These are phyloP conservation scores for Sarcoramphus papa DNA, from an alignment of 2,797 vertebrate genomes.

Conservation along the genomic window DNA sequence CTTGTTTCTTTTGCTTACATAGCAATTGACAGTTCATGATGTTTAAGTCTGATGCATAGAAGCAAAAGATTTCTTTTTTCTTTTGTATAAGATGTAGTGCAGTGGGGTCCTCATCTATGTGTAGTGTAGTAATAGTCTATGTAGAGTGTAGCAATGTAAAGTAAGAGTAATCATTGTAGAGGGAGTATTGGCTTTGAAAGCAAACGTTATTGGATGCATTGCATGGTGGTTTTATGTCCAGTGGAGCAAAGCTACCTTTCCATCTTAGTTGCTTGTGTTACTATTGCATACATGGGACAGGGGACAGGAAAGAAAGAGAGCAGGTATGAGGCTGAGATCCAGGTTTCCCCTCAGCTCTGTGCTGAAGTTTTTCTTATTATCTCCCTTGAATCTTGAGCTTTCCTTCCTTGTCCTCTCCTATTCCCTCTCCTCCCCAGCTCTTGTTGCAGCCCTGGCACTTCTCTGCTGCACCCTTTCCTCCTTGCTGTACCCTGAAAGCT, in stretches of 20 bases:
- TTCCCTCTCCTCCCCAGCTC: not conserved
- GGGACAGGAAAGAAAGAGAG: not conserved
- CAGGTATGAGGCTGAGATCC: not conserved
- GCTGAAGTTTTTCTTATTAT: not conserved
- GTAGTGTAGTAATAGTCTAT: not conserved
- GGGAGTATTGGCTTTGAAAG: not conserved
- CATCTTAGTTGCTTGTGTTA: not conserved
- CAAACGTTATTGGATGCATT: not conserved
- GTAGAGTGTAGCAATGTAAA: not conserved
- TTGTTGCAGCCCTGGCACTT: not conserved
- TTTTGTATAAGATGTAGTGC: not conserved
- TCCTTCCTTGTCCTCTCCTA: not conserved
- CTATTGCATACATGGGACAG: not conserved
- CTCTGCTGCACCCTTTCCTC: not conserved
- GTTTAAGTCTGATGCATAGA: not conserved
- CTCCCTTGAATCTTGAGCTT: not conserved
- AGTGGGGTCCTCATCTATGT: not conserved
- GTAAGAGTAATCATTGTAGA: not conserved
- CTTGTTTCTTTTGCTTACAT: not conserved
- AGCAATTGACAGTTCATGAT: not conserved
- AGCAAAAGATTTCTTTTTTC: not conserved
- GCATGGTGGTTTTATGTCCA: not conserved
- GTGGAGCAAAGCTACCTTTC: not conserved
- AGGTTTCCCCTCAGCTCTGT: not conserved
- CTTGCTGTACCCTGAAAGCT: not conserved